Conservation (phyloP, 2,113 vertebrate genomes). For the Colistium nudipinnis region DNA sequence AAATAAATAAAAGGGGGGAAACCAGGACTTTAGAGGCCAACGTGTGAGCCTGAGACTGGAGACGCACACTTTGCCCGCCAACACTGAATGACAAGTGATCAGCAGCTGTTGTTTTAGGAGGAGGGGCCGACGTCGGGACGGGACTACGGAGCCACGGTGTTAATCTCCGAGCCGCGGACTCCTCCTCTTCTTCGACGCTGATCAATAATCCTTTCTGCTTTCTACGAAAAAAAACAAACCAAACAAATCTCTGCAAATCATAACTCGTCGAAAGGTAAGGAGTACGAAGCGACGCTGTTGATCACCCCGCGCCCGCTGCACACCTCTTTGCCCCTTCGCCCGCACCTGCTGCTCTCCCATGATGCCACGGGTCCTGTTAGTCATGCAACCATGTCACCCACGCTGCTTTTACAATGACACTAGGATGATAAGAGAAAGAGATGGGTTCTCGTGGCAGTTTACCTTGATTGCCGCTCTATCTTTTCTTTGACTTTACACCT, state of each 20-base stretch:
- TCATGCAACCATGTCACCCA: too few relatives aligned
- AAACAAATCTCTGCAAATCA: constrained; percentile 57
- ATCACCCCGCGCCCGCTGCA: constrained; percentile 24
- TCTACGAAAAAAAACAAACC: constrained; percentile 25
- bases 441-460: too few relatives aligned
- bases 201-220: constrained; percentile 59
- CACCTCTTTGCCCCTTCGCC: neutral
- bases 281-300: constrained; percentile 38
- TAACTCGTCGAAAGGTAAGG: constrained; percentile 76
- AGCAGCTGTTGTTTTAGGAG: constrained; percentile 77
- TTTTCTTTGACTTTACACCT: too few relatives aligned
- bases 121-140: constrained; percentile 46
- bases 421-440: too few relatives aligned
- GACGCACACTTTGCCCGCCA: constrained; percentile 7
- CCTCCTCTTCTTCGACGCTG: constrained; percentile 50
- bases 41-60: constrained; percentile 14
- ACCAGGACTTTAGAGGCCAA: too few relatives aligned
- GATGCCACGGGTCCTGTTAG: too few relatives aligned
- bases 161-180: constrained; percentile 61
- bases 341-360: too few relatives aligned
- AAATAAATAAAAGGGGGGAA: too few relatives aligned
- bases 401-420: too few relatives aligned
- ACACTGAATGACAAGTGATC: constrained; percentile 56
- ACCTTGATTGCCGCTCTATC: too few relatives aligned
- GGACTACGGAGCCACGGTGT: constrained; percentile 71